phyloP scores from a whole-genome alignment of 2,888 invertebrate species.

The Andrena chrysosceles region DNA sequence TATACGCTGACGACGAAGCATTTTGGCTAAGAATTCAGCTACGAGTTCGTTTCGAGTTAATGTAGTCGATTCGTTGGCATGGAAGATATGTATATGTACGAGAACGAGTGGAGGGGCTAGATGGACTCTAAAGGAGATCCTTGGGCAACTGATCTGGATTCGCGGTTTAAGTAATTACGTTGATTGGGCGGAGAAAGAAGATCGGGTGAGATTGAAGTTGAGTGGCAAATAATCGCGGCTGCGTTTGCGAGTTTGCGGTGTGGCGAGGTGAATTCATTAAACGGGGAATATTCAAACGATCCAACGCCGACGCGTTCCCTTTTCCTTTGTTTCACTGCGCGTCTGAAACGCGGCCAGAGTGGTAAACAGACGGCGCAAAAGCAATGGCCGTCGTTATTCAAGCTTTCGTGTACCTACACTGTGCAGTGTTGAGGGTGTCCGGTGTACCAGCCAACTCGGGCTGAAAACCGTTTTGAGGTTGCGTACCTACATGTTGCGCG shows the following conservation, averaged over 20 bases:
- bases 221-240: conserved; percentile 2
- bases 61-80: background rate
- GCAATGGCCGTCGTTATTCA: conserved; percentile 56
- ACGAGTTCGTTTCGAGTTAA: background rate
- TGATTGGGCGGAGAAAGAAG: background rate
- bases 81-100: background rate
- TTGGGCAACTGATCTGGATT: background rate
- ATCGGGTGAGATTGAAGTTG: background rate
- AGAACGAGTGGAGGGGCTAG: background rate
- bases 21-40: background rate
- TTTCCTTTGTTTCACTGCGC: conserved; percentile 48
- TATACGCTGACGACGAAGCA: background rate
- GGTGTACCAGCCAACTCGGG: background rate
- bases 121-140: background rate
- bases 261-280: conserved; percentile 61
- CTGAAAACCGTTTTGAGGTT: conserved; percentile 4
- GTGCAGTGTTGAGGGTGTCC: background rate
- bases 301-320: conserved; percentile 23
- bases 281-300: conserved; percentile 35
- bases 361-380: conserved; percentile 47
- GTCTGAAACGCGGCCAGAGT: conserved; percentile 24
- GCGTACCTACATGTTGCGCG: background rate
- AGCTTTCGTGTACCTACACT: conserved; percentile 7
- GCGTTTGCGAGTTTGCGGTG: conserved; percentile 28
- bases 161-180: background rate